Base-by-base conservation (phyloP, 2,797 vertebrate species). In the Siniperca scherzeri region DNA sequence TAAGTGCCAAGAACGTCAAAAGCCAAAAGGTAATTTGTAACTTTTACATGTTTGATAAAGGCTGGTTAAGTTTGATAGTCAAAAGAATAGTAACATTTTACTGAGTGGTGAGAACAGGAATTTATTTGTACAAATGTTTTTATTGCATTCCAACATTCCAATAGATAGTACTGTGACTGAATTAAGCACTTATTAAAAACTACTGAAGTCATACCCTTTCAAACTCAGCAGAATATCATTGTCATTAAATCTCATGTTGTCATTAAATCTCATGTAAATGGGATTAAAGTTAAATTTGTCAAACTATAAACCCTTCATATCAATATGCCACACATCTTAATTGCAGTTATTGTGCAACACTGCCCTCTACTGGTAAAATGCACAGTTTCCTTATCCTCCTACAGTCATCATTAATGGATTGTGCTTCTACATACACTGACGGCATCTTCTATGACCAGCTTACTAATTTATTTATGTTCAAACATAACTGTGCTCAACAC, bases 1-100 rank as follows among this genome's bases (percentile, higher is more conserved):
- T 50, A 95, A 95, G 94, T 95, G 95, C 93, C 93, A 95, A 86
- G 91, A 93, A 90, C 84, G 89, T 92, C 87, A 91, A 85, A 93
- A 90, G 87, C 92, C 90, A 95, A 93, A 88, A 74, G 81, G 88
- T 87, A 48, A 90, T 94, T 93, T 95, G 82, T 95, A 95, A 83
- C 87, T 92, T 93, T 94, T 89, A 85, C 91, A 94, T 89, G 91
- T 93, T 92, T 93, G 86, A 90, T 94, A 93, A 88, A 77, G 83
- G 79, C 73, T 86, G 78, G 16, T 70, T 74, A 85, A 70, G 85
- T 92, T 90, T 91, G 85, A 91, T 87, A 75, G 79, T 87, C 38
- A 72, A 69, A 84, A 71, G 53, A 78, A 78, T 80, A 83, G 70
- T 82, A 77, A 81, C 75, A 77, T 86, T 93, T 91, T 88, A 87